Base-by-base conservation (phyloP, 2,888 invertebrate genomes). In the Diarsia mendica region DNA sequence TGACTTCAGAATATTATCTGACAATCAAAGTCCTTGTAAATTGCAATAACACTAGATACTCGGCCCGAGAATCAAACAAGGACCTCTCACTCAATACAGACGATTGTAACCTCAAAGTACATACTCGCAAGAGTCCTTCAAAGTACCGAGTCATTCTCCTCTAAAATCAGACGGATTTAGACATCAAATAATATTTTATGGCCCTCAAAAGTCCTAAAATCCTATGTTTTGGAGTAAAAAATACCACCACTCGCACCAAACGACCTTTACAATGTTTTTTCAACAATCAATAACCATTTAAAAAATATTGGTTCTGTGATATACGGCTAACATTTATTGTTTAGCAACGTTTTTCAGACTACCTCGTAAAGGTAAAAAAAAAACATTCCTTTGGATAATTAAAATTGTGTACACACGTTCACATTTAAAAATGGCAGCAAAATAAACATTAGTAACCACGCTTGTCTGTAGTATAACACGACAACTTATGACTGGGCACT, bases 401-500 rank as follows among this genome's bases (percentile, higher is more conserved):
- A 93, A 92, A 90, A 91, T 88, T 85, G 84, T 88, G 88, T 87
- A 85, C 87, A 87, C 88, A 87, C 82, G 89, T 90, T 90, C 90
- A 88, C 87, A 90, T 90, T 82, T 88, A 88, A 90, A 89, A 90
- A 90, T 87, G 85, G 79, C 87, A 82, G 88, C 85, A 90, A 91
- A 90, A 91, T 90, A 92, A 92, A 92, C 89, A 92, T 88, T 87
- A 81, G 79, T 84, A 72, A 81, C 75, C 83, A 85, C 83, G 82
- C 85, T 86, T 85, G 87, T 85, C 84, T 80, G 77, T 74, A 55
- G 82, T 91, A 87, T 91, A 89, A 82, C 82, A 33, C 51, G 84
- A 87, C 88, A 6, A 82, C 85, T 90, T 79, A 49, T 79, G 60
- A 78, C 20, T n/a, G 60, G 80, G 48, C 85, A 15, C 72, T 72